Conservation (phyloP, 1,140 invertebrate genomes). For the Nasonia vitripennis region DNA sequence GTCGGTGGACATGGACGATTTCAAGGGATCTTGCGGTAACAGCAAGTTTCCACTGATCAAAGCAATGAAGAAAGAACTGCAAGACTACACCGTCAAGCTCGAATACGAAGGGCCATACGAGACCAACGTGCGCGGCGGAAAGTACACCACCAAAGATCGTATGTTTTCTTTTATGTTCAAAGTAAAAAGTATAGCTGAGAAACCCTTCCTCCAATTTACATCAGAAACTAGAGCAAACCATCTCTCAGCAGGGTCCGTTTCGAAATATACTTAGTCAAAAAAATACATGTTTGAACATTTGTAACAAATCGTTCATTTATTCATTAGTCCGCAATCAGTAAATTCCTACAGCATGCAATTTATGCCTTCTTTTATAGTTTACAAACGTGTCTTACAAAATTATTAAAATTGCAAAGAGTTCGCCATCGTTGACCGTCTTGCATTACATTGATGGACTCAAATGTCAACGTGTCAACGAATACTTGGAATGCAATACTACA, state of each 20-base stretch:
- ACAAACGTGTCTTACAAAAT: constrained; percentile 34
- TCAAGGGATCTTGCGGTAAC: constrained; percentile 90
- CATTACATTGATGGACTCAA: too few relatives aligned
- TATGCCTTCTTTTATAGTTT: background rate
- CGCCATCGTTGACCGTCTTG: too few relatives aligned
- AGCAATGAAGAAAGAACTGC: constrained; percentile 89
- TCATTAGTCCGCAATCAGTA: background rate
- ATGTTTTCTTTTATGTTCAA: constrained; percentile 72
- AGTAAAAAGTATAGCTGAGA: too few relatives aligned
- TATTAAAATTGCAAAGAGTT: background rate
- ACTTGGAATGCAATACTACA: too few relatives aligned
- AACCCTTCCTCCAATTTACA: too few relatives aligned
- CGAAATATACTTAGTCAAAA: background rate
- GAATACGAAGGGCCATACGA: constrained; percentile 93
- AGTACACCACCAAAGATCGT: constrained; percentile 92
- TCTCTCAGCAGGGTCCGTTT: too few relatives aligned
- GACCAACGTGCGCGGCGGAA: constrained; percentile 80
- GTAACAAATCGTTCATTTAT: constrained; percentile 32
- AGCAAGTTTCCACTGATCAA: constrained; percentile 93
- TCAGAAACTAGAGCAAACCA: too few relatives aligned
- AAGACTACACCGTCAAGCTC: constrained; percentile 88
- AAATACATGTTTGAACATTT: background rate
- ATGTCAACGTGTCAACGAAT: too few relatives aligned
- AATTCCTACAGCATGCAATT: constrained; percentile 4
- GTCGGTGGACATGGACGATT: constrained; percentile 98